Base-by-base conservation (phyloP, 2,888 invertebrate genomes). In the Pyrocoelia pectoralis region DNA sequence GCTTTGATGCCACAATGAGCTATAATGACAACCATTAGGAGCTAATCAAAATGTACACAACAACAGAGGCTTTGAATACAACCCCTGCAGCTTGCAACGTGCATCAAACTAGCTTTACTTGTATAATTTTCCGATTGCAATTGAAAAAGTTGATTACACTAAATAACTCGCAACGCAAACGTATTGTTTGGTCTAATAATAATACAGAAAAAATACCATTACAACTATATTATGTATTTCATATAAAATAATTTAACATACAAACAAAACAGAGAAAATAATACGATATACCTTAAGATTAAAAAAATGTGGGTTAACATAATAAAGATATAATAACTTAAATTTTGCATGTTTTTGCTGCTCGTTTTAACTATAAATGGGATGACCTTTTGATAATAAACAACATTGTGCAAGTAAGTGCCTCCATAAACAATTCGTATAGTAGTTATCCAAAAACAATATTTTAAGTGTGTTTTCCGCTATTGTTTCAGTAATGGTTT, bases 1-100 rank as follows among this genome's bases (percentile, higher is more conserved):
- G 77, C 77, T 72, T 79, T 79, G 77, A 79, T 76, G 66, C 63
- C 68, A 72, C 73, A 74, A 75, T 74, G 66, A 68, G 70, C 72
- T 73, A 70, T 72, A 72, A 69, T 72, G 72, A 73, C 70, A 64
- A 71, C 72, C 70, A 72, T 72, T 64, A 58, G 58, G 24, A 50
- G 56, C 55, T 64, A 64, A 64, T 64, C 64, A 64, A 64, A 64
- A 59, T 51, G 51, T 59, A 51, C 64, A 56, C 64, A 59, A 56
- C 64, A 59, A 24, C 41, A 43, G 55, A 28, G 33, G 46, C 38
- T 64, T 64, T 58, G 50, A 64, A 56, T 59, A 43, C 33, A 57
- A 51, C 61, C 61, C 61, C 59, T 56, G 52, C 56, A 51, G 56
- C 19, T 29, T 53, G 61, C 48, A 56, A 33, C 41, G 19, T 61